A percentile compares a stretch with the other conserved stretches of the same genome.
phyloP scores from a whole-genome alignment of 2,888 invertebrate species.

The Pseudococcus longispinus region DNA sequence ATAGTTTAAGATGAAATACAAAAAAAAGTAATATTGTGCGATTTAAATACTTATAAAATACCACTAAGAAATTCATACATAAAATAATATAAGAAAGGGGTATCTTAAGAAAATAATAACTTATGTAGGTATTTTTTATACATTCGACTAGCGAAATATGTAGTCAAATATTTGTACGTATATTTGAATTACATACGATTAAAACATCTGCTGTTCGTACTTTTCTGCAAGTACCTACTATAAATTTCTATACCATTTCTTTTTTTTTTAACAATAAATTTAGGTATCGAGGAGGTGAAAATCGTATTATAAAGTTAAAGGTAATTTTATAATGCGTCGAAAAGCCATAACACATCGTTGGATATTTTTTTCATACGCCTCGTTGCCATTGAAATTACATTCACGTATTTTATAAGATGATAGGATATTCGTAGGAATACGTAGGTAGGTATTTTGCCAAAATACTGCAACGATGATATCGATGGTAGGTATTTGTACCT shows the following conservation, averaged over 20 bases:
- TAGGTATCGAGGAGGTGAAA: background rate
- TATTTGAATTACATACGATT: background rate
- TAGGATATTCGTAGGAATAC: background rate
- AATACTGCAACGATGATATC: background rate
- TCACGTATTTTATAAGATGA: background rate
- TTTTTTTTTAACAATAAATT: background rate
- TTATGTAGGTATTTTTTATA: background rate
- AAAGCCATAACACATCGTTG: background rate
- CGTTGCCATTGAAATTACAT: background rate
- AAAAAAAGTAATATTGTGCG: background rate
- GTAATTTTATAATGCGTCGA: background rate
- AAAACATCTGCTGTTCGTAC: background rate
- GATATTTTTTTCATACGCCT: background rate
- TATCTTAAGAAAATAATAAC: background rate
- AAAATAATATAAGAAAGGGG: background rate
- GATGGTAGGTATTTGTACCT: background rate
- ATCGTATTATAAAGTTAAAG: background rate
- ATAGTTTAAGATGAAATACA: background rate
- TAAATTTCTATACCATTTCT: background rate
- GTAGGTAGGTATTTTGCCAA: background rate
- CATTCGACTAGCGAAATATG: slow-evolving; percentile 9
- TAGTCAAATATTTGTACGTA: background rate
- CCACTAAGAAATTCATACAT: background rate
- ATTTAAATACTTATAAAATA: background rate
- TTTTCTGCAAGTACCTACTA: background rate